phyloP scores from a whole-genome alignment of 53 echinoderm and acorn worm species.

The Paracentrotus lividus region DNA sequence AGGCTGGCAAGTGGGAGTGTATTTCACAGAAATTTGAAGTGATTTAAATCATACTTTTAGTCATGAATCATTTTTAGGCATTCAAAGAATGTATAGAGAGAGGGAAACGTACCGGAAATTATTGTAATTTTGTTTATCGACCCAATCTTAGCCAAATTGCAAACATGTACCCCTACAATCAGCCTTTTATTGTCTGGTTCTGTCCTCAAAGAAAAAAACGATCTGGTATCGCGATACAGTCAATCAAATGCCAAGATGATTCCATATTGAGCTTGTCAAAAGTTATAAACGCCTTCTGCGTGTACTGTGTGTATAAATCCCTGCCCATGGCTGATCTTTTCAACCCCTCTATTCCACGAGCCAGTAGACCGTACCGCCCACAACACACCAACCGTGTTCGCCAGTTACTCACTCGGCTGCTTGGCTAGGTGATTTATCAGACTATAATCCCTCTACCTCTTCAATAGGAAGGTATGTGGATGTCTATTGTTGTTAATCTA shows the following conservation, averaged over 20 bases:
- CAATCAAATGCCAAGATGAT: not conserved
- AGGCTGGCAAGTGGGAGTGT: not conserved
- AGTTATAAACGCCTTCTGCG: not conserved
- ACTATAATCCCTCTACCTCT: slow-evolving; percentile 3
- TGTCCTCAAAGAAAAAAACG: not conserved
- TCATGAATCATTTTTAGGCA: not conserved
- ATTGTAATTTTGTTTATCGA: not conserved
- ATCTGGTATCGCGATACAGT: not conserved
- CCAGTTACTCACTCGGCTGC: not conserved
- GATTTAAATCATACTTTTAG: not conserved
- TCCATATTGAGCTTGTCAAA: slow-evolving; percentile 23
- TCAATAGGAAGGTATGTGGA: slow-evolving; percentile 53
- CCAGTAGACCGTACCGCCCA: not conserved
- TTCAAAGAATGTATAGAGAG: not conserved
- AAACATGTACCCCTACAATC: slow-evolving; percentile 21
- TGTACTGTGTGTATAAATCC: slow-evolving; percentile 10
- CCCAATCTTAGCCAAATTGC: not conserved
- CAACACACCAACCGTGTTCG: slow-evolving; percentile 2
- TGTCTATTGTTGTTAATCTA: slow-evolving; percentile 40
- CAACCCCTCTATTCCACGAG: not conserved
- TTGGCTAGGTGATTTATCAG: slow-evolving; percentile 2
- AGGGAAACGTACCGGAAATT: not conserved
- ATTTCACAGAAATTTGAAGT: not conserved
- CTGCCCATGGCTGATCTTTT: not conserved
- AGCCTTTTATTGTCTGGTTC: not conserved